Percentiles rank a stretch among this genome's conserved stretches.
phyloP scores from a whole-genome alignment of 2,888 invertebrate genomes.

The Polydrusus tereticollis region DNA sequence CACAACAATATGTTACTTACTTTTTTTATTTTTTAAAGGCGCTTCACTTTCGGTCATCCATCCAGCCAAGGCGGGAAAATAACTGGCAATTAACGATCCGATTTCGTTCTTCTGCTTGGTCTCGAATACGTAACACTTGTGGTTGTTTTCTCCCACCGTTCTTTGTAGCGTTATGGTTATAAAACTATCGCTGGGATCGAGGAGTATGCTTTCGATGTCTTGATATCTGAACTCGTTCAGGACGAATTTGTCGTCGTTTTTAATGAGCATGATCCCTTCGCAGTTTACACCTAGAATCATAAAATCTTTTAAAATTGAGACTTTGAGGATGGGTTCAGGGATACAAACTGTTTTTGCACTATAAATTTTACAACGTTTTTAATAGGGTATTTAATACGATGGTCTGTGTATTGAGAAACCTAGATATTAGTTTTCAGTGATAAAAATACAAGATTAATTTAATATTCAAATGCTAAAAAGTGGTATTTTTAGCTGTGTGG shows the following conservation, averaged over 20 bases:
- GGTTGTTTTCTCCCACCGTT: slow-evolving; percentile 74
- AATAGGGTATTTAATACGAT: no score
- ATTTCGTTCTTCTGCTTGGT: slow-evolving; percentile 92
- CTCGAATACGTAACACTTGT: slow-evolving; percentile 94
- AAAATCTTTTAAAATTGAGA: no score
- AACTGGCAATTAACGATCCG: slow-evolving; percentile 91
- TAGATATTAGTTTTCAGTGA: no score
- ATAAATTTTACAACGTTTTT: no score
- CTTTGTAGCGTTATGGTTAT: slow-evolving; percentile 90
- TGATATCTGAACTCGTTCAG: slow-evolving; percentile 91
- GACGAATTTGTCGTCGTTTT: slow-evolving; percentile 92
- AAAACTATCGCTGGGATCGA: slow-evolving; percentile 93
- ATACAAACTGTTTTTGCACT: no score
- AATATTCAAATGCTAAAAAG: no score
- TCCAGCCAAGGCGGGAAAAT: slow-evolving; percentile 86
- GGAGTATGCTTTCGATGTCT: slow-evolving; percentile 85
- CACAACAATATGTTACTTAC: no score
- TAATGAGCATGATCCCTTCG: slow-evolving; percentile 91
- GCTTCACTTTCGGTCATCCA: slow-evolving; percentile 84
- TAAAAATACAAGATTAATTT: no score
- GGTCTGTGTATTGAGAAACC: no score
- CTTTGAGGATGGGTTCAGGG: no score
- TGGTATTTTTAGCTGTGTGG: no score
- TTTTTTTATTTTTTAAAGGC: slow-evolving; percentile 72
- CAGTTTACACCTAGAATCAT: slow-evolving; percentile 88